Evolutionary conservation across 2,113 vertebrate species (phyloP).

Genomic region (Catharus fuscescens): DNA sequence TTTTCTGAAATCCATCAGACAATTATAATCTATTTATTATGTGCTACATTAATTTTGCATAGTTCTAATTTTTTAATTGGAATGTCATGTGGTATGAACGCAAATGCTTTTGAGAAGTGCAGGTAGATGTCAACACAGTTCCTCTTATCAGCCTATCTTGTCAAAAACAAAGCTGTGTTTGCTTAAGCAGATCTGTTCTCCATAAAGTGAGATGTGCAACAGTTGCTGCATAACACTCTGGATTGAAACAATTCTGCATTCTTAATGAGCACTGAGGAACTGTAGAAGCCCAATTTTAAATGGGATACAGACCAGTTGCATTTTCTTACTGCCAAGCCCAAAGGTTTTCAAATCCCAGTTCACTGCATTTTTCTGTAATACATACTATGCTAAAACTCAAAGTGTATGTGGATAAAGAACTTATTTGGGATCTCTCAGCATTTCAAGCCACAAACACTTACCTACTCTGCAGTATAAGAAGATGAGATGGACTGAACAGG

Average conservation of each 20-base stretch:
- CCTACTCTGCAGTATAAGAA: not conserved
- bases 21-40: slow-evolving; percentile 44
- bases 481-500: not conserved
- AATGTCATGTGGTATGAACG: not conserved
- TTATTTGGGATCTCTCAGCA: not conserved
- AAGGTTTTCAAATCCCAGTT: not conserved
- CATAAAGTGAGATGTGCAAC: not conserved
- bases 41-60: not conserved
- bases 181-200: not conserved
- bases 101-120: not conserved
- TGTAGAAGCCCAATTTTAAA: not conserved
- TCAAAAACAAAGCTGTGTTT: not conserved
- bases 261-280: not conserved
- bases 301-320: not conserved
- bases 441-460: not conserved
- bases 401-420: not conserved
- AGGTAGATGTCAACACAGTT: slow-evolving; percentile 29
- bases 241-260: not conserved
- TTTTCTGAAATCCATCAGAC: not conserved
- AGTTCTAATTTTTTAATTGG: slow-evolving; percentile 32
- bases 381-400: not conserved
- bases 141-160: not conserved
- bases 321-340: not conserved
- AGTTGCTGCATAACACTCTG: not conserved
- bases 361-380: not conserved